Base-by-base conservation (phyloP, 2,888 invertebrate species). In the Tanaodytes sp. region DNA sequence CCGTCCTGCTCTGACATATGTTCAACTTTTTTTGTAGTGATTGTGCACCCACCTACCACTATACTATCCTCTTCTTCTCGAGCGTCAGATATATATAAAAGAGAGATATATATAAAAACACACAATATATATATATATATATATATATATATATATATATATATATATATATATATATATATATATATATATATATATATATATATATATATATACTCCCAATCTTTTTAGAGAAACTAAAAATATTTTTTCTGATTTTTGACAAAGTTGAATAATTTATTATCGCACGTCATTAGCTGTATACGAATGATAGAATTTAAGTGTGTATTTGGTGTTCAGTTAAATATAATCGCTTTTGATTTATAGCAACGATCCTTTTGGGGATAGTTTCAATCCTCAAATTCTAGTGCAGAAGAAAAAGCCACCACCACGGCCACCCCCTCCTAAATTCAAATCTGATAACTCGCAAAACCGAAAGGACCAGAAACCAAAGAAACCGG, bases 331-430 rank as follows among this genome's bases (percentile, higher is more conserved):
- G n/a, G n/a, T n/a, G n/a, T n/a, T n/a, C n/a, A n/a, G n/a, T n/a
- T n/a, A n/a, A n/a, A n/a, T 27, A 27, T 8, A 3, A 33, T 3
- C 12, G 36, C 12, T 39, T 39, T 65, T 54, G 18, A 68, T 51
- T 72, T 66, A 18, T 61, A 79, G 76, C 51, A 83, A 80, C 51
- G 80, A 84, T 69, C 76, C 79, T 23, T 84, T 82, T 52, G 78
- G 75, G 20, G 71, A 74, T 15, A 82, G 87, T 0, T 87, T 89
- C 80, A 87, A 87, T 62, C 45, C 54, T 11, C 86, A 87, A 27
- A 84, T 86, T 57, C 83, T 78, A 71, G 76, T 81, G 16, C 88
- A 88, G 71, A 92, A 90, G 82, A 92, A 90, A 79, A 90, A 90
- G 80, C 91, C 65, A 15, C 65, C 65, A 3, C 65, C 65, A 14